A percentile compares a stretch with the other conserved stretches of the same genome.
Conservation (phyloP, 2,888 invertebrate species). For the Chloroclystis v-ata region DNA sequence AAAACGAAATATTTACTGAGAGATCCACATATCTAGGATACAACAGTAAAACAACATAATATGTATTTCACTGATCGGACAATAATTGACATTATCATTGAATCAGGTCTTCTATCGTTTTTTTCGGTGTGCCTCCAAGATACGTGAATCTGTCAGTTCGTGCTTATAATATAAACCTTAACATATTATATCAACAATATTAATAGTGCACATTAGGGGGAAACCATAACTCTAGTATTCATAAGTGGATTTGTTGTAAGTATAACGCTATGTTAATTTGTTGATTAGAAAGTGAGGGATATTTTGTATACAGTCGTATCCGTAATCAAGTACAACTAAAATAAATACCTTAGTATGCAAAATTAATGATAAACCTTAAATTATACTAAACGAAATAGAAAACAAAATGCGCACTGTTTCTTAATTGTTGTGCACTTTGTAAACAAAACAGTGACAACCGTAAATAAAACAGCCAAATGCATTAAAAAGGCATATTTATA, state of each 20-base stretch:
- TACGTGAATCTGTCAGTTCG: conserved; percentile 17
- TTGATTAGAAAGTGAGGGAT: conserved; percentile 16
- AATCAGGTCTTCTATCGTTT: not conserved
- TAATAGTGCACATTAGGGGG: conserved; percentile 47
- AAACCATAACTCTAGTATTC: conserved; percentile 22
- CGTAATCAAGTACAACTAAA: conserved; percentile 73
- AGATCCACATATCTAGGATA: conserved; percentile 8
- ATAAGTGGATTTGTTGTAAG: conserved; percentile 16
- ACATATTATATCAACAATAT: conserved; percentile 58
- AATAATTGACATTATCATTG: no score
- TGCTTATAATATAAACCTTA: conserved; percentile 45
- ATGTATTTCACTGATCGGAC: not conserved
- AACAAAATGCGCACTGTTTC: conserved; percentile 66
- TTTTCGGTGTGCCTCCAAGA: conserved; percentile 4
- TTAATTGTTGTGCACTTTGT: conserved; percentile 31
- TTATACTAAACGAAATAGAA: conserved; percentile 49
- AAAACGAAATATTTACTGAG: conserved; percentile 37
- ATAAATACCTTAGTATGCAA: conserved; percentile 76
- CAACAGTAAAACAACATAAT: not conserved
- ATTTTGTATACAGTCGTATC: conserved; percentile 74
- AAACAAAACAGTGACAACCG: conserved; percentile 35
- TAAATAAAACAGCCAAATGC: conserved; percentile 59
- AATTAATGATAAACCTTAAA: conserved; percentile 67
- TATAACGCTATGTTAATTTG: conserved; percentile 15
- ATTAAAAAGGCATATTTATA: conserved; percentile 66